These are phyloP conservation scores for Petrolisthes cinctipes DNA, from an alignment of 2,888 invertebrate species.

Conservation along the genomic window DNA sequence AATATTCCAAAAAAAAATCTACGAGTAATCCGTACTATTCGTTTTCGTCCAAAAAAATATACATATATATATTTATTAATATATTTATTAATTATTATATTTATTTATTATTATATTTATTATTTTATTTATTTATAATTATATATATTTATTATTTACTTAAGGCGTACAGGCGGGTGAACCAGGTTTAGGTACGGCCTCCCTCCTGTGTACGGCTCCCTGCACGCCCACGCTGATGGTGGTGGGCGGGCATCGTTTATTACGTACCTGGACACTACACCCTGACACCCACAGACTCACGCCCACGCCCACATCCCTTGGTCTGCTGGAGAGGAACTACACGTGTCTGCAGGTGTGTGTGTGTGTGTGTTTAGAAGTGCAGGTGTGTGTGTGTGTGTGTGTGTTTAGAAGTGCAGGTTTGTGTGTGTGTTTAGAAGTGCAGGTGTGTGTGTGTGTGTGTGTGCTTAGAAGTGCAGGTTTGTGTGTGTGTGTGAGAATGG, in stretches of 20 bases:
- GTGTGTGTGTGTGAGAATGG: background rate
- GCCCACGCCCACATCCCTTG: constrained; percentile 49
- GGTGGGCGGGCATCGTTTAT: constrained; percentile 42
- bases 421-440: no score
- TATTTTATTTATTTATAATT: background rate
- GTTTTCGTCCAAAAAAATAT: no score
- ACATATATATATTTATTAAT: background rate
- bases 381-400: no score
- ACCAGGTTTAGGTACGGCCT: constrained; percentile 45
- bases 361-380: background rate
- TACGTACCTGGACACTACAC: constrained; percentile 36
- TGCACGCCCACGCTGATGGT: constrained; percentile 51
- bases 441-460: no score
- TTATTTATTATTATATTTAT: background rate
- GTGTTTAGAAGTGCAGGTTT: no score
- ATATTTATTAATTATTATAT: background rate
- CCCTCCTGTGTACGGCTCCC: constrained; percentile 47
- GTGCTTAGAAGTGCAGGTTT: no score
- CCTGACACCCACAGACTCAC: constrained; percentile 36
- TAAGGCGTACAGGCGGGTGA: constrained; percentile 50
- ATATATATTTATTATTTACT: background rate
- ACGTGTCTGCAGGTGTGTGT: constrained; percentile 52
- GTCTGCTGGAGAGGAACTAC: constrained; percentile 58
- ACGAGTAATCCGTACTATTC: background rate
- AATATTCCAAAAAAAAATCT: background rate